Percentiles rank a stretch among this genome's conserved stretches.
Evolutionary conservation across 1,140 invertebrate genomes (phyloP).

Genomic region (Colletes latitarsis): DNA sequence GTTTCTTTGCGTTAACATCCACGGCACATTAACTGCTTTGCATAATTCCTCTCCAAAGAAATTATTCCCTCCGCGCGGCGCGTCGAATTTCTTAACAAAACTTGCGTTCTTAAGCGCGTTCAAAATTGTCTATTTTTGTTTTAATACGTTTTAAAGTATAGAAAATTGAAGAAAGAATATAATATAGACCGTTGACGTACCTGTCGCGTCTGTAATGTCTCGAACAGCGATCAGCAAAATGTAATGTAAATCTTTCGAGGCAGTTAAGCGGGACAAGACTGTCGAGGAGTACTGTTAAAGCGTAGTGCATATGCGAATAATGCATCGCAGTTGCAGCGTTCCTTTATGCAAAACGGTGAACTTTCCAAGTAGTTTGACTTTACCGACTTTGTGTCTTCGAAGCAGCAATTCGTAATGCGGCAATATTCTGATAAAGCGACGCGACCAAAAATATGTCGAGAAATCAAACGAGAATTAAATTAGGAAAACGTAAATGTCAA

Average conservation of each 20-base stretch:
- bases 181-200: neutral
- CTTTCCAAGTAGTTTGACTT: neutral
- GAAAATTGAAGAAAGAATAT: too few relatives aligned
- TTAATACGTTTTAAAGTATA: too few relatives aligned
- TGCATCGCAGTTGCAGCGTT: neutral
- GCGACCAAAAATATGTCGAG: too few relatives aligned
- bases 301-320: neutral
- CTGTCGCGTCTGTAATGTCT: neutral
- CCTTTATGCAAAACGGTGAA: neutral
- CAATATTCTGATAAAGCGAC: neutral
- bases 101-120: too few relatives aligned
- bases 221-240: constrained; percentile 31
- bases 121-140: too few relatives aligned
- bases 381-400: neutral
- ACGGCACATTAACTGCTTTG: neutral
- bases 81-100: too few relatives aligned
- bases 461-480: too few relatives aligned
- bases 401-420: neutral
- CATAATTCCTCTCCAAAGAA: neutral
- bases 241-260: neutral
- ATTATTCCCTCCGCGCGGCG: too few relatives aligned
- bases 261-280: constrained; percentile 7
- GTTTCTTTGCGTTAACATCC: too few relatives aligned
- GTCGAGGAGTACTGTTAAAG: neutral
- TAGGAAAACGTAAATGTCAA: too few relatives aligned